These are phyloP conservation scores for Aphodius granarius DNA, from an alignment of 2,888 invertebrate species.

Conservation along the genomic window DNA sequence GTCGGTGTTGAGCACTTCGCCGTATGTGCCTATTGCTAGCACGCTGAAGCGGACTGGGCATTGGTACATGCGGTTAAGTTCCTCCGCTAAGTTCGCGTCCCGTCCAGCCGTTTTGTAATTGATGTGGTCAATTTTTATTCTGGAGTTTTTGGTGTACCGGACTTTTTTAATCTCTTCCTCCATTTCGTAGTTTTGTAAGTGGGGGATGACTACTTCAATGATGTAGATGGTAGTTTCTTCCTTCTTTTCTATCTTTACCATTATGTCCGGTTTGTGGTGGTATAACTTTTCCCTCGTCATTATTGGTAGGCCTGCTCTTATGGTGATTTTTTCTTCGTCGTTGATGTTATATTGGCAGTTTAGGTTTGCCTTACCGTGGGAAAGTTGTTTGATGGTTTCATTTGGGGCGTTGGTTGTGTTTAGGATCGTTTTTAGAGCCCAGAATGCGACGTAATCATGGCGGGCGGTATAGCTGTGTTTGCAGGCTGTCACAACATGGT, in stretches of 20 bases:
- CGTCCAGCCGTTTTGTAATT: not conserved
- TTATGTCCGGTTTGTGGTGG: not conserved
- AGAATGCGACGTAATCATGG: constrained; percentile 35
- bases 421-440: constrained; percentile 10
- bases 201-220: not conserved
- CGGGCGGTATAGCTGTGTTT: constrained; percentile 26
- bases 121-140: not conserved
- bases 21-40: not conserved
- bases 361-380: not conserved
- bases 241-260: no score
- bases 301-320: not conserved
- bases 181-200: not conserved
- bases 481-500: constrained; percentile 33
- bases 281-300: not conserved
- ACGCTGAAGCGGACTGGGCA: no score
- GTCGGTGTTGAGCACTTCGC: not conserved
- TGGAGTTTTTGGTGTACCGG: not conserved
- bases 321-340: not conserved
- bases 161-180: not conserved
- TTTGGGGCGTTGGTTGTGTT: constrained; percentile 2
- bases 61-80: no score
- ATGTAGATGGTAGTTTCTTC: not conserved
- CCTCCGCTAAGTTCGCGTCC: not conserved
- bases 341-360: not conserved
- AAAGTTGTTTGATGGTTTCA: not conserved